Evolutionary conservation across 2,113 vertebrate species (phyloP), one percentile per base, ranked within the genome.

Genomic region (Xenotilapia caudafasciata): DNA sequence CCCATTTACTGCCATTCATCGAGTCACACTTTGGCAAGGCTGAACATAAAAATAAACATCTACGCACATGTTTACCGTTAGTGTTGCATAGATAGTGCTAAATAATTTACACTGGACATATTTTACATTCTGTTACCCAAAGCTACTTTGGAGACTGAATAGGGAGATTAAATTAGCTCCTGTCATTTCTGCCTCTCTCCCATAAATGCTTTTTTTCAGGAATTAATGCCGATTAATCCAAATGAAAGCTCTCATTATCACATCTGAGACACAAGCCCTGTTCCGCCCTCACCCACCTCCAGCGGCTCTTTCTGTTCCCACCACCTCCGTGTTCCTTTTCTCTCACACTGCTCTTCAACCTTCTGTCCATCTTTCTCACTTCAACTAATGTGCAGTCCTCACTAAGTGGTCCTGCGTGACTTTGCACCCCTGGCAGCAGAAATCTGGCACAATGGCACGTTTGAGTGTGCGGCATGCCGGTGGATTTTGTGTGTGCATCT

Each of bases 311-410:
- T 87, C 49, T 70, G 49, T 80, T 84, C 82, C 14, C 68, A 53
- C 77, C 56, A 51, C 14, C 40, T 82, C 17, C 1, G 1, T 56
- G 45, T 54, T 42, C 31, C 7, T 79, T 75, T 19, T 81, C 19
- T 54, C 79, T 40, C 77, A 28, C 35, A 8, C 54, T 65, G 7
- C 55, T 75, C 75, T 28, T n/a, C 83, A 12, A 31, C 82, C 6
- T 42, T 81, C 55, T 83, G 55, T 87, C 85, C 82, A 45, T 85
- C 60, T 58, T 75, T 84, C 81, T 89, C 89, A 83, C 85, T 86
- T 80, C 51, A 51, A 47, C 83, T 91, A 83, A 92, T 85, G 80
- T 47, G 70, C 83, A 83, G 51, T 84, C 80, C 83, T 31, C 56
- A 28, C 55, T 79, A 68, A 90, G 85, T 79, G 86, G 35, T 79